Base-by-base conservation (phyloP, 2,888 invertebrate species). In the Cyrtodaria siliqua region DNA sequence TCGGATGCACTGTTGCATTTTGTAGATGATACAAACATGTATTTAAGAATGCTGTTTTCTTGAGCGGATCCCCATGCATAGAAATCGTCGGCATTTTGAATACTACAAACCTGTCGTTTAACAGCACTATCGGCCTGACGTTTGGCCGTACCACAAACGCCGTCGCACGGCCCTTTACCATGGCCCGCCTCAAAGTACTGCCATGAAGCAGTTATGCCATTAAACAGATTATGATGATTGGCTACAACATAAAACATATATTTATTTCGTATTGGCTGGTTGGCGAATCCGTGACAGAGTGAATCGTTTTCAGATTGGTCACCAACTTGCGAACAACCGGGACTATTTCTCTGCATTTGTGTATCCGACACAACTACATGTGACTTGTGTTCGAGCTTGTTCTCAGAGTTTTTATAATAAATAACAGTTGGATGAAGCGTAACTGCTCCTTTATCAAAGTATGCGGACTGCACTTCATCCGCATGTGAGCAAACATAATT, bases 141-240 rank as follows among this genome's bases (percentile, higher is more conserved):
- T 53, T 69, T 61, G 1, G 75, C 33, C 18, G 75, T 64, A 23
- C 75, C 75, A 2, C 75, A 69, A n/a, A 75, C 75, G 16, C 69
- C 64, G 38, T 75, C 75, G 24, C 75, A 75, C 0, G 70, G 60
- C 1, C 75, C 61, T 18, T 75, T 75, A 0, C 75, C 75, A 27
- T 75, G 75, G 0, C 75, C 70, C 0, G 64, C 64, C 24, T 66
- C 75, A 38, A 57, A 75, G 26, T 55, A 75, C 14, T 53, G 60
- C 70, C 76, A 76, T 4, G 70, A 62, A 2, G 70, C 76, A 14
- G 24, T 62, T 1, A 66, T 29, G 0, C 59, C 71, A 2, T 18
- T 12, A 20, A 70, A 67, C 20, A 70, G 4, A 6, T 50, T 53
- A 0, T 50, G 47, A 44, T 70, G 66, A 49, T 53, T 50, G 1